Evolutionary conservation across 2,888 invertebrate species (phyloP).

Genomic region (Bombyx huttoni): DNA sequence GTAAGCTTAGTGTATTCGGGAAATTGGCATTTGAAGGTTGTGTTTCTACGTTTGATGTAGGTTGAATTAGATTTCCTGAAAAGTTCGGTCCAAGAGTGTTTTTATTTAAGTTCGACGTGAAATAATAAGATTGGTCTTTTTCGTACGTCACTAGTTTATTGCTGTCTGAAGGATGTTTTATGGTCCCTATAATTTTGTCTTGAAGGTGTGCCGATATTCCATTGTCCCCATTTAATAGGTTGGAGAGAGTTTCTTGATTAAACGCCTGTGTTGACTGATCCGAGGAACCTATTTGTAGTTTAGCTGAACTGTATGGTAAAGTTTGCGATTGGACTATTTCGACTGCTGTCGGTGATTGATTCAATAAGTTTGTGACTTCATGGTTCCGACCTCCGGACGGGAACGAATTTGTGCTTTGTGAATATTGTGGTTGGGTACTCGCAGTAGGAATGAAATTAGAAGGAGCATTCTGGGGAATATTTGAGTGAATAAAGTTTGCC

Average conservation of each 20-base stretch:
- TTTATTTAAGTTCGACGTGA: conserved; percentile 43
- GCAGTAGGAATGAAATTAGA: conserved; percentile 1
- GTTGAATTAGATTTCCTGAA: conserved; percentile 12
- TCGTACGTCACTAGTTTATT: conserved; percentile 53
- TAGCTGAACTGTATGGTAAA: conserved; percentile 26
- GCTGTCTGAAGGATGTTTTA: conserved; percentile 47
- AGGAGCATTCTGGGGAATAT: conserved; percentile 11
- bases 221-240: conserved; percentile 32
- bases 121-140: conserved; percentile 53
- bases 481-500: conserved; percentile 10
- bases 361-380: conserved; percentile 11
- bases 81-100: conserved; percentile 17
- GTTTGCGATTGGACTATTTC: conserved; percentile 43
- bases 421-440: conserved; percentile 5
- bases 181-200: conserved; percentile 54
- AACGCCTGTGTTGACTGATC: conserved; percentile 24
- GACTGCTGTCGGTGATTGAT: conserved; percentile 26
- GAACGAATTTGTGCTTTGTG: conserved; percentile 9
- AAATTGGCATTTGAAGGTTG: conserved; percentile 13
- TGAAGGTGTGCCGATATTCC: conserved; percentile 54
- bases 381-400: conserved; percentile 14
- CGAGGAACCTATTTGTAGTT: conserved; percentile 28
- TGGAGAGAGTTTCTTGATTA: conserved; percentile 32
- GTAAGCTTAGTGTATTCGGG: conserved; percentile 30
- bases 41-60: conserved; percentile 10